These are phyloP conservation scores for Stomatorhinus ivindoensis DNA, from an alignment of 2,113 vertebrate genomes.

Conservation along the genomic window DNA sequence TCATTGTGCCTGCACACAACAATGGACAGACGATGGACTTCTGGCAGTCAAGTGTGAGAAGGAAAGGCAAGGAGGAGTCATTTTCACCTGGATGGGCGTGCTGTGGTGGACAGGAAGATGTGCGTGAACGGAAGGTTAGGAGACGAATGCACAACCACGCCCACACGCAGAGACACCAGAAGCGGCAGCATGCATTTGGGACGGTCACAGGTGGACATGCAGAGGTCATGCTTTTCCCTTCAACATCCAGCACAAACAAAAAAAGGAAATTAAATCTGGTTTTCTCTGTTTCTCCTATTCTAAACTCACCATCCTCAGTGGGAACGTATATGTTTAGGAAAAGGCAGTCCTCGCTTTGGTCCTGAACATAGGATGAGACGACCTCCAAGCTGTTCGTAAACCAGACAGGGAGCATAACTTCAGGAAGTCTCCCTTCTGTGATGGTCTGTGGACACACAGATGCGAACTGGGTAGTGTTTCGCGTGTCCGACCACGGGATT, in stretches of 20 bases:
- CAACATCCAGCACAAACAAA: slow-evolving; percentile 43
- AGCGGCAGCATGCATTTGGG: slow-evolving; percentile 74
- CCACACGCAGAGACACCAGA: slow-evolving; percentile 29
- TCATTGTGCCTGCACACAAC: slow-evolving; percentile 78
- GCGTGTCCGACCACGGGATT: slow-evolving; percentile 77
- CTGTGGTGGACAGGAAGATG: slow-evolving; percentile 55
- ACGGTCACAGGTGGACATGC: slow-evolving; percentile 67
- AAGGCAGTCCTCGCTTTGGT: slow-evolving; percentile 98
- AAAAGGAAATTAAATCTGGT: slow-evolving; percentile 53
- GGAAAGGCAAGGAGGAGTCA: slow-evolving; percentile 50
- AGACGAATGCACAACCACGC: slow-evolving; percentile 48
- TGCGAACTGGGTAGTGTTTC: slow-evolving; percentile 89
- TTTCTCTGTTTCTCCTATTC: slow-evolving; percentile 52
- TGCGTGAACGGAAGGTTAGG: slow-evolving; percentile 46
- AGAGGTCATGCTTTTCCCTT: slow-evolving; percentile 71
- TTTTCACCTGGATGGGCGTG: slow-evolving; percentile 73
- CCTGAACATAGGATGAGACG: slow-evolving; percentile 91
- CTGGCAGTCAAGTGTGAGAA: slow-evolving; percentile 63
- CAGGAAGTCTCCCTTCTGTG: slow-evolving; percentile 88
- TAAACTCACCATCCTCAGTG: slow-evolving; percentile 98
- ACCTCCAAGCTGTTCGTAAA: slow-evolving; percentile 97
- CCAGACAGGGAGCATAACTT: slow-evolving; percentile 99
- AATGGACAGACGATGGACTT: slow-evolving; percentile 79
- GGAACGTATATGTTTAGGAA: slow-evolving; percentile 98
- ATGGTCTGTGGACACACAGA: slow-evolving; percentile 97